Percentiles rank a stretch among this genome's conserved stretches.
These are phyloP conservation scores for Dicycla oo DNA, from an alignment of 2,888 invertebrate genomes.

Conservation along the genomic window DNA sequence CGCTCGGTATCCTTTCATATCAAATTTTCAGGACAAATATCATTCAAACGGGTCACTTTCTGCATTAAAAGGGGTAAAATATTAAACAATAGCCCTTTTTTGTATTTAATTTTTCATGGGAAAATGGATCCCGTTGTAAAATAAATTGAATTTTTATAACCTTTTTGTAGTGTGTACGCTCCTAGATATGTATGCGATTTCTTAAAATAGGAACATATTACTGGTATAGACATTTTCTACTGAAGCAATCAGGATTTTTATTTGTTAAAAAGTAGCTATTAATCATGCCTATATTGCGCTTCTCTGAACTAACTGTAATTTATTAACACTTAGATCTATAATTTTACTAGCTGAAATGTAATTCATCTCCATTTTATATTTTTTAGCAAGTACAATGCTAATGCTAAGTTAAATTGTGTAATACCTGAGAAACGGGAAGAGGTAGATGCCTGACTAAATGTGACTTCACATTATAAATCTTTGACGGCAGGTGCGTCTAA, in stretches of 20 bases:
- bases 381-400: conserved; percentile 19
- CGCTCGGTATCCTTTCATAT: too few species aligned
- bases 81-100: neutral
- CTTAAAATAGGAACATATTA: conserved; percentile 3
- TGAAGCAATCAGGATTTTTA: conserved; percentile 13
- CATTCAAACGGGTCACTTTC: neutral
- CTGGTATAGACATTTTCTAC: conserved; percentile 29
- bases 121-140: neutral
- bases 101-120: neutral
- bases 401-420: conserved; percentile 13
- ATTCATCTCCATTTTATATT: conserved; percentile 34
- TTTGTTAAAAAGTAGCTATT: conserved; percentile 4
- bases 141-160: neutral
- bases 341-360: conserved; percentile 28
- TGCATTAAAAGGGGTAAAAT: neutral
- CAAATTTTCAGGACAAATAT: too few species aligned
- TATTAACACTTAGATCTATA: neutral
- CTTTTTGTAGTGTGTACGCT: neutral
- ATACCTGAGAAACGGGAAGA: conserved; percentile 1
- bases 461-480: neutral
- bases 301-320: conserved; percentile 11
- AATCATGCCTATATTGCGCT: conserved; percentile 10
- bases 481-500: neutral
- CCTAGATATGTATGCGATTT: conserved; percentile 28
- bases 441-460: neutral